Evolutionary conservation across 2,797 vertebrate genomes (phyloP).

Genomic region (Danio kyathit): DNA sequence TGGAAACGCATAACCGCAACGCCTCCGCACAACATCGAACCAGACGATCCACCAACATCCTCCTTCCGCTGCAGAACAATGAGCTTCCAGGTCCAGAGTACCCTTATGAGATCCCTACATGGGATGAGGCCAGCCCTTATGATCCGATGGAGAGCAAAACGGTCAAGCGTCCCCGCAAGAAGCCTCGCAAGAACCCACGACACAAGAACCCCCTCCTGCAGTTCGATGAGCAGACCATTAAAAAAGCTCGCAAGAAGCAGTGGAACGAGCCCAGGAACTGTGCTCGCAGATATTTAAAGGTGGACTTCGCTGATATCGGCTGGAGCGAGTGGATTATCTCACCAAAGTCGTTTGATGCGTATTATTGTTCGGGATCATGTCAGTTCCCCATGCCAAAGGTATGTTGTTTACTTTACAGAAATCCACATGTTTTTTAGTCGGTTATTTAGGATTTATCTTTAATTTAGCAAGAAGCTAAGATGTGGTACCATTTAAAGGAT

Average conservation of each 20-base stretch:
- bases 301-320: constrained; percentile 98
- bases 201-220: constrained; percentile 90
- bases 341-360: constrained; percentile 95
- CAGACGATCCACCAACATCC: constrained; percentile 80
- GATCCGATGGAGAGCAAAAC: constrained; percentile 83
- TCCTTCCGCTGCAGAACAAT: constrained; percentile 91
- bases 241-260: constrained; percentile 93
- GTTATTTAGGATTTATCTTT: background rate
- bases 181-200: constrained; percentile 84
- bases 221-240: constrained; percentile 94
- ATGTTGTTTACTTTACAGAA: constrained; percentile 44
- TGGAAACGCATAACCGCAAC: constrained; percentile 66
- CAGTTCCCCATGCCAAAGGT: constrained; percentile 99
- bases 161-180: constrained; percentile 85
- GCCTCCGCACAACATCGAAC: constrained; percentile 68
- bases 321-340: constrained; percentile 99
- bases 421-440: background rate
- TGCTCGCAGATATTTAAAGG: constrained; percentile 91
- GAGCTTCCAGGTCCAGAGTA: constrained; percentile 92
- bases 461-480: background rate
- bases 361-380: constrained; percentile 95
- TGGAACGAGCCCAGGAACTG: constrained; percentile 92
- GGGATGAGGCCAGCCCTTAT: constrained; percentile 86
- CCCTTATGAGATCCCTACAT: constrained; percentile 80
- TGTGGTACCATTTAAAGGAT: too few species aligned